Conservation (phyloP, 1,140 invertebrate species). For the Arctopsyche grandis region DNA sequence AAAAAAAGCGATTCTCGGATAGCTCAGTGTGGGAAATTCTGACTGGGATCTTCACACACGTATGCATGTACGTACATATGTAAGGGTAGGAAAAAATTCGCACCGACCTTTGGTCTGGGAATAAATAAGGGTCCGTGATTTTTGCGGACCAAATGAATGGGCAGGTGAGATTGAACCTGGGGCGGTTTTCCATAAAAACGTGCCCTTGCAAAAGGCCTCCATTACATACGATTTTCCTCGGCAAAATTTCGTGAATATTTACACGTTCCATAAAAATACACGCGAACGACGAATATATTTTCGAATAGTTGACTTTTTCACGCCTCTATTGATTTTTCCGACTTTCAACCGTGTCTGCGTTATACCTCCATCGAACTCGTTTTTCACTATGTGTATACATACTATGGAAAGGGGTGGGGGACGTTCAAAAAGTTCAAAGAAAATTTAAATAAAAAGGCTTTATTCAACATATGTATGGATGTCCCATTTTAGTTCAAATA, state of each 20-base stretch:
- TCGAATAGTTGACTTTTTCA: too few species aligned
- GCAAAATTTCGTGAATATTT: not conserved
- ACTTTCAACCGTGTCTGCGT: not conserved
- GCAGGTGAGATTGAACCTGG: conserved; percentile 31
- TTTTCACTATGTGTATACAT: too few species aligned
- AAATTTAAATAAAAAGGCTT: too few species aligned
- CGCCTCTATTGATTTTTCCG: not conserved
- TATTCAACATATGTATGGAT: too few species aligned
- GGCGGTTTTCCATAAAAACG: conserved; percentile 11
- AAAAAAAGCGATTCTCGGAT: too few species aligned
- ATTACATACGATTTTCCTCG: not conserved
- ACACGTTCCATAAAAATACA: not conserved
- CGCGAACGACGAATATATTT: too few species aligned
- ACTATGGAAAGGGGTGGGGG: too few species aligned
- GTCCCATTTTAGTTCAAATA: too few species aligned
- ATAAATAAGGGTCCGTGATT: conserved; percentile 39
- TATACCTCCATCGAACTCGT: not conserved
- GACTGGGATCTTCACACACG: conserved; percentile 34
- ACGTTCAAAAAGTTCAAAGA: too few species aligned
- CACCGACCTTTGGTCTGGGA: not conserved
- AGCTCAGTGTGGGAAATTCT: conserved; percentile 18
- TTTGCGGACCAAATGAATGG: conserved; percentile 30
- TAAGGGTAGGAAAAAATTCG: conserved; percentile 20
- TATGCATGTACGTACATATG: not conserved
- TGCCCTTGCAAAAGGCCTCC: conserved; percentile 5